These are phyloP conservation scores for Saxidomus purpurata DNA, from an alignment of 1,140 invertebrate genomes.

Conservation along the genomic window DNA sequence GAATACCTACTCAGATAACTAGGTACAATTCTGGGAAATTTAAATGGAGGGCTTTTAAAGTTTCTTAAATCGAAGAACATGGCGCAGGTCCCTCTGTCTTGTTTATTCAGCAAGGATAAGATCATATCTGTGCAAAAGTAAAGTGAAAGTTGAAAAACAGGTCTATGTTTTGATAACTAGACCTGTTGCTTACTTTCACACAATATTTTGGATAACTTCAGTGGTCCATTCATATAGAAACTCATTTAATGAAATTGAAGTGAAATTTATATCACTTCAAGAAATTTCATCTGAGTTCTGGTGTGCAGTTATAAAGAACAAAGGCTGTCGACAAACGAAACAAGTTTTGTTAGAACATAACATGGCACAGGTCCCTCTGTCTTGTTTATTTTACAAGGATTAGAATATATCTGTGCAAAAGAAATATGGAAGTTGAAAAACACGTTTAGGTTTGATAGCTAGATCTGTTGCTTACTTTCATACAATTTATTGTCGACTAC, in stretches of 20 bases:
- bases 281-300: too few species aligned
- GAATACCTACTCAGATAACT: too few species aligned
- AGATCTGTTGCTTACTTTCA: background rate
- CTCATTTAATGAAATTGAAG: too few species aligned
- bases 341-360: background rate
- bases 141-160: conserved; percentile 41
- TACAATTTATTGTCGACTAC: background rate
- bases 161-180: background rate
- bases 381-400: background rate
- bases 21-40: too few species aligned
- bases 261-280: too few species aligned
- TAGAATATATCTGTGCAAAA: conserved; percentile 18
- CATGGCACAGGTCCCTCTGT: conserved; percentile 34
- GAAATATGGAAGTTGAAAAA: conserved; percentile 35
- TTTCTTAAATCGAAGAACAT: too few species aligned
- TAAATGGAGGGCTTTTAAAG: too few species aligned
- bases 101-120: background rate
- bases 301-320: too few species aligned
- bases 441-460: background rate
- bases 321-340: too few species aligned
- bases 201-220: too few species aligned
- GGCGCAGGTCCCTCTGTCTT: conserved; percentile 46
- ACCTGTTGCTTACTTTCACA: conserved; percentile 30
- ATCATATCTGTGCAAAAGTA: too few species aligned
- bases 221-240: too few species aligned